These are phyloP conservation scores for Melanotaenia boesemani DNA, from an alignment of 2,797 vertebrate genomes.

Conservation along the genomic window DNA sequence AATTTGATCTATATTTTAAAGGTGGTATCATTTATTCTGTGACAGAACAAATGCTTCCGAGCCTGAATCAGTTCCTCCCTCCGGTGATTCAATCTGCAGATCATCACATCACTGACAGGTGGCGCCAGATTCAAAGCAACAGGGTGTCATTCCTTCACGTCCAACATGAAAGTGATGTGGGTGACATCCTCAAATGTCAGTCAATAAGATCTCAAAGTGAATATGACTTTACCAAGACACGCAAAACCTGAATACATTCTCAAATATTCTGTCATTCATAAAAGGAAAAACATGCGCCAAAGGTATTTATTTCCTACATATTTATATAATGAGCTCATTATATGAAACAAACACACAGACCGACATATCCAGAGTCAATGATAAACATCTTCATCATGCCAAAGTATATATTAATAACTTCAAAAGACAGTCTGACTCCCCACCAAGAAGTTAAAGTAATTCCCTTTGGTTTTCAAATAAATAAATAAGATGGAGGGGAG, in stretches of 20 bases:
- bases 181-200: slow-evolving; percentile 22
- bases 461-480: slow-evolving; percentile 25
- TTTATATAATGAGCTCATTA: not conserved
- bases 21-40: slow-evolving; percentile 1
- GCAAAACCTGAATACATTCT: slow-evolving; percentile 24
- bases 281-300: not conserved
- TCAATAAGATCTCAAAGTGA: slow-evolving; percentile 17
- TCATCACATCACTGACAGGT: slow-evolving; percentile 37
- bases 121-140: slow-evolving; percentile 66
- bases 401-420: slow-evolving; percentile 35
- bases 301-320: not conserved
- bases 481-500: slow-evolving; percentile 29
- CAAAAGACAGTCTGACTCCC: not conserved
- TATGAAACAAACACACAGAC: too few species aligned
- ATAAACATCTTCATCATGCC: slow-evolving; percentile 23
- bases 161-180: slow-evolving; percentile 26
- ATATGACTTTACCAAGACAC: not conserved
- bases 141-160: slow-evolving; percentile 14
- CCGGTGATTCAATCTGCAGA: slow-evolving; percentile 22
- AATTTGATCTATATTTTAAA: not conserved
- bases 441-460: slow-evolving; percentile 5
- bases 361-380: not conserved
- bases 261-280: slow-evolving; percentile 19
- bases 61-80: not conserved
- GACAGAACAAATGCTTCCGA: slow-evolving; percentile 3